phyloP scores from a whole-genome alignment of 2,888 invertebrate species.

The Drosophila paranaensis region DNA sequence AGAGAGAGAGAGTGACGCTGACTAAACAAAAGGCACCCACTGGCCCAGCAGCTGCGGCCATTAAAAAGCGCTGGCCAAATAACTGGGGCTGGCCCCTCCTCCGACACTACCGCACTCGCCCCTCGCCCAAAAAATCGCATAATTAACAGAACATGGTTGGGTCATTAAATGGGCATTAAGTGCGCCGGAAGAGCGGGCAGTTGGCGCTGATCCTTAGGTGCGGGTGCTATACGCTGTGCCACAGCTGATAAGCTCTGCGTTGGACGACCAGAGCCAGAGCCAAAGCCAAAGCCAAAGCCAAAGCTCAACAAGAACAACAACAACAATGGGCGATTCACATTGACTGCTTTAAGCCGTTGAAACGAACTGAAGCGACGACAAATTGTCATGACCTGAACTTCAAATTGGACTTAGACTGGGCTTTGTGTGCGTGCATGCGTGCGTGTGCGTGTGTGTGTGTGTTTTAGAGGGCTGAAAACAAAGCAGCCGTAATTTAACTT shows the following conservation, averaged over 20 bases:
- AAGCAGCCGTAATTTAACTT: conserved; percentile 50
- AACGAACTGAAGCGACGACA: conserved; percentile 46
- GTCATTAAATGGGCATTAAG: conserved; percentile 69
- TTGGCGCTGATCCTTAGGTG: conserved; percentile 33
- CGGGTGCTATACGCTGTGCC: conserved; percentile 33
- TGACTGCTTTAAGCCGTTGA: conserved; percentile 48
- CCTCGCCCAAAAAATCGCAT: conserved; percentile 60
- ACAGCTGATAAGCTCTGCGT: conserved; percentile 52
- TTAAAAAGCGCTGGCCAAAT: conserved; percentile 67
- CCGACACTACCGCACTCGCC: neutral
- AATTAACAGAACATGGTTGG: conserved; percentile 65
- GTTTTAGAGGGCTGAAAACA: conserved; percentile 14
- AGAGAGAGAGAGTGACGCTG: conserved; percentile 46
- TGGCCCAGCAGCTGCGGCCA: conserved; percentile 20
- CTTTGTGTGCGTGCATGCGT: conserved; percentile 9
- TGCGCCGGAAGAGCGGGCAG: conserved; percentile 1
- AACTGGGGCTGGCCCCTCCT: conserved; percentile 45
- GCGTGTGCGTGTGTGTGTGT: neutral
- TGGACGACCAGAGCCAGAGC: conserved; percentile 12
- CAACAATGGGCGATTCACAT: conserved; percentile 14
- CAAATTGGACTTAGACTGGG: conserved; percentile 40
- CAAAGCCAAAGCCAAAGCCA: neutral
- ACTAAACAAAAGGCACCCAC: conserved; percentile 20
- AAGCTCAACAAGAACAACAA: neutral
- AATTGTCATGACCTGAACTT: conserved; percentile 49